phyloP scores from a whole-genome alignment of 2,888 invertebrate species.

The Acrobasis repandana region DNA sequence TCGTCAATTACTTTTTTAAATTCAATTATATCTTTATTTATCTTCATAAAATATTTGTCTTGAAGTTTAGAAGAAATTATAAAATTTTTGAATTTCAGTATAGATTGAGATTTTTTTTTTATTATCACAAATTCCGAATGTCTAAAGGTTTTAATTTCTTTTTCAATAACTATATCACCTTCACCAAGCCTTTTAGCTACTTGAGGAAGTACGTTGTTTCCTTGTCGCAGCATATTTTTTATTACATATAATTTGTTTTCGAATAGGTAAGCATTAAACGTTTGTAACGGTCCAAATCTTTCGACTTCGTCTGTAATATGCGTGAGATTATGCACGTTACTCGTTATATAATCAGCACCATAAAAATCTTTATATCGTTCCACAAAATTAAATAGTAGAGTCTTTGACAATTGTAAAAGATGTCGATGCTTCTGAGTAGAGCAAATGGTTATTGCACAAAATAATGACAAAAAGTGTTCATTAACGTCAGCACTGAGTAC shows the following conservation, averaged over 20 bases:
- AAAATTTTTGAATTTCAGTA: no score
- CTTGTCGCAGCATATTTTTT: background rate
- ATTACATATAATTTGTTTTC: background rate
- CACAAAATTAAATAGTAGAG: no score
- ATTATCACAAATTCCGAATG: no score
- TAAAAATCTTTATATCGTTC: no score
- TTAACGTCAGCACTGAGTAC: no score
- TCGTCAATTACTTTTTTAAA: background rate
- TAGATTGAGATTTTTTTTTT: background rate
- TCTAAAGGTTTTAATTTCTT: no score
- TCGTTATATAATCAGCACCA: background rate
- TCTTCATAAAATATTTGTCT: background rate
- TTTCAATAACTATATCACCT: no score
- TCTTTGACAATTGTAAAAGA: no score
- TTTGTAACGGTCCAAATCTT: slow-evolving; percentile 4
- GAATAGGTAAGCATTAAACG: slow-evolving; percentile 5
- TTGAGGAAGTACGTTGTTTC: background rate
- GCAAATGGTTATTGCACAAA: slow-evolving; percentile 1
- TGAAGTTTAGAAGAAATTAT: background rate
- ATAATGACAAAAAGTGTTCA: background rate
- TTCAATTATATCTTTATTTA: background rate
- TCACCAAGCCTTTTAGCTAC: background rate
- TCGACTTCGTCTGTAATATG: background rate
- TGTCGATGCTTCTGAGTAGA: no score
- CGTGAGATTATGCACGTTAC: slow-evolving; percentile 1